A percentile compares a stretch with the other conserved stretches of the same genome.
Evolutionary conservation across 2,113 vertebrate genomes (phyloP).

Genomic region (Perca flavescens): DNA sequence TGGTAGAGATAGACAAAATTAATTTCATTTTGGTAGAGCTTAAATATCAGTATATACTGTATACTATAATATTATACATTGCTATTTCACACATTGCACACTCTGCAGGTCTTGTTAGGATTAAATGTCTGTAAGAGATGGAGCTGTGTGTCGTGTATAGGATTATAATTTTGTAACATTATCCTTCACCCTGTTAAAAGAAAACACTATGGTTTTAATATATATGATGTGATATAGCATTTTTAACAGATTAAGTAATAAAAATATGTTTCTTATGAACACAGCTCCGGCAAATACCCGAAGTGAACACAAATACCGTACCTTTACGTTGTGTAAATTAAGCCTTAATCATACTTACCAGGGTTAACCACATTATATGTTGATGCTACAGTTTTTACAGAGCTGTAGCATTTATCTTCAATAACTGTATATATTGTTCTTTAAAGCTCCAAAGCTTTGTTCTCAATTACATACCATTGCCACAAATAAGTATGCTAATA

Average conservation of each 20-base stretch:
- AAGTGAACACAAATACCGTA: constrained; percentile 28
- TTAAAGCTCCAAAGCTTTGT: not conserved
- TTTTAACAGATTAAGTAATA: constrained; percentile 4
- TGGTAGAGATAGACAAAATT: constrained; percentile 13
- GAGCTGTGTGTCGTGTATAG: not conserved
- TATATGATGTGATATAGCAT: not conserved
- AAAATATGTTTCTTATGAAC: not conserved
- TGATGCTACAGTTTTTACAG: constrained; percentile 54
- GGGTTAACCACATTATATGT: constrained; percentile 54
- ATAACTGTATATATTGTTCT: not conserved
- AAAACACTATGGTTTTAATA: not conserved
- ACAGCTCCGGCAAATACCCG: constrained; percentile 3
- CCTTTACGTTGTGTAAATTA: constrained; percentile 51
- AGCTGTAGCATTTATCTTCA: not conserved
- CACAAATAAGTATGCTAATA: no score
- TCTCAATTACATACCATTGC: not conserved
- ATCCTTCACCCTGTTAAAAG: not conserved
- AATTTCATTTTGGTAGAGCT: constrained; percentile 1
- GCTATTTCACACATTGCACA: constrained; percentile 9
- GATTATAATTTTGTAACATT: not conserved
- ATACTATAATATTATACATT: not conserved
- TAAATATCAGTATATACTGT: constrained; percentile 2
- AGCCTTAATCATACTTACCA: constrained; percentile 68
- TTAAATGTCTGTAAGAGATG: not conserved
- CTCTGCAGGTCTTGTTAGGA: not conserved